phyloP scores from a whole-genome alignment of 2,113 vertebrate genomes.

The Scophthalmus maximus region DNA sequence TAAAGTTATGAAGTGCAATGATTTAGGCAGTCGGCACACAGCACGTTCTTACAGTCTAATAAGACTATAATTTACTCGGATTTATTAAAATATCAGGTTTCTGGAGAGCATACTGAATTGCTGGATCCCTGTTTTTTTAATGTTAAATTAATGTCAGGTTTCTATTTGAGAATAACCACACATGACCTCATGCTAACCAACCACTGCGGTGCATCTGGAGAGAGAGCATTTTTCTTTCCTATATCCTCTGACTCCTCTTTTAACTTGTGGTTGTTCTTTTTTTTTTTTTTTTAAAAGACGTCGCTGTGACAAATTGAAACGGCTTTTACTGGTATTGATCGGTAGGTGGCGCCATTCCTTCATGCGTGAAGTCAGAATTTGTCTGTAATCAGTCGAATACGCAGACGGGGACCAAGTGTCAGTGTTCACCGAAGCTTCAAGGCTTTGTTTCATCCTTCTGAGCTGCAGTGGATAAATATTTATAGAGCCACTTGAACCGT shows the following conservation, averaged over 20 bases:
- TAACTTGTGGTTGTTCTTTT: no score
- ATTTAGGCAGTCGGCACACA: neutral
- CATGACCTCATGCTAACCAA: slow-evolving; percentile 45
- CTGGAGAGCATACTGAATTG: neutral
- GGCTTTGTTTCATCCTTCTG: neutral
- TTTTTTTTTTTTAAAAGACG: no score
- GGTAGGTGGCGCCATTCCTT: slow-evolving; percentile 30
- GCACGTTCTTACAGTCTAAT: slow-evolving; percentile 1
- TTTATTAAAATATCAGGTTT: slow-evolving; percentile 32
- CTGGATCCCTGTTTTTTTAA: slow-evolving; percentile 33
- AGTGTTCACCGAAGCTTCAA: neutral
- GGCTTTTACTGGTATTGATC: neutral
- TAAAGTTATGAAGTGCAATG: neutral
- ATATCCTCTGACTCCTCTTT: neutral
- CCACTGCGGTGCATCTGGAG: slow-evolving; percentile 32
- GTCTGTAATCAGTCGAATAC: neutral
- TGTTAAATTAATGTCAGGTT: slow-evolving; percentile 56
- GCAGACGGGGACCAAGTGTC: neutral
- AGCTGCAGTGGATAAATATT: neutral
- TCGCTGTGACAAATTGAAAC: slow-evolving; percentile 10
- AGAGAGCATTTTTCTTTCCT: slow-evolving; percentile 2
- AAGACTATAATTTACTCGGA: slow-evolving; percentile 21
- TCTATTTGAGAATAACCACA: slow-evolving; percentile 53
- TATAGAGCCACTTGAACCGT: neutral
- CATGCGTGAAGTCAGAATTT: neutral